These are phyloP conservation scores for Hypercompe scribonia DNA, from an alignment of 2,888 invertebrate species.

Conservation along the genomic window DNA sequence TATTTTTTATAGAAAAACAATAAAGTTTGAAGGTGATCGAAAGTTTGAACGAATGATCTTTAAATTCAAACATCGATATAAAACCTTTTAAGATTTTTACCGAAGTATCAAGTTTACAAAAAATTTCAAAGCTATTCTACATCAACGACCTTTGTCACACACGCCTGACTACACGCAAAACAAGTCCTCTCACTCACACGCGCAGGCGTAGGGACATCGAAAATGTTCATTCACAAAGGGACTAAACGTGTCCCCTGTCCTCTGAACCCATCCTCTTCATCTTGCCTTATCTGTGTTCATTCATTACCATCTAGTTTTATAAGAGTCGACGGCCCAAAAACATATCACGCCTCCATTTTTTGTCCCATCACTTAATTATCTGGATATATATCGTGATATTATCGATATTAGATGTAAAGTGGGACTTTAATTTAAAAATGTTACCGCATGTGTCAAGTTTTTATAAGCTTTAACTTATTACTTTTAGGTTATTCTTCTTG, in stretches of 20 bases:
- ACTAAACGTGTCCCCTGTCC: slow-evolving; percentile 74
- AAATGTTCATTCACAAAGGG: slow-evolving; percentile 78
- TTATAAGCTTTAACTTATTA: not conserved
- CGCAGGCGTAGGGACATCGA: slow-evolving; percentile 49
- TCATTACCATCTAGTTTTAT: slow-evolving; percentile 86
- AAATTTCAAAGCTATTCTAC: slow-evolving; percentile 50
- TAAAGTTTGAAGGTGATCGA: not conserved
- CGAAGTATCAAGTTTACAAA: slow-evolving; percentile 44
- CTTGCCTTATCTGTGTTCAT: slow-evolving; percentile 83
- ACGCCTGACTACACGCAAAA: slow-evolving; percentile 60
- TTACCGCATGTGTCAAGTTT: not conserved
- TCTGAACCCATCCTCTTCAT: slow-evolving; percentile 77
- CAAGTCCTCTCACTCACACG: slow-evolving; percentile 60
- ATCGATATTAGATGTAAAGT: slow-evolving; percentile 68
- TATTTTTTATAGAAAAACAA: not conserved
- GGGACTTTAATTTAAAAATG: slow-evolving; percentile 52
- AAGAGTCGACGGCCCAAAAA: slow-evolving; percentile 84
- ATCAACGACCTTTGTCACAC: slow-evolving; percentile 61
- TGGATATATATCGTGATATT: slow-evolving; percentile 84
- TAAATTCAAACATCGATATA: slow-evolving; percentile 32
- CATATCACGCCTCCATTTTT: slow-evolving; percentile 85
- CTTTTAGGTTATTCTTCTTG: not conserved
- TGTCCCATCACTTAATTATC: slow-evolving; percentile 86
- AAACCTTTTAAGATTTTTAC: slow-evolving; percentile 46
- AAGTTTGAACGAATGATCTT: slow-evolving; percentile 17